Evolutionary conservation across 2,113 vertebrate genomes (phyloP).

Genomic region (Morphnarchus princeps): DNA sequence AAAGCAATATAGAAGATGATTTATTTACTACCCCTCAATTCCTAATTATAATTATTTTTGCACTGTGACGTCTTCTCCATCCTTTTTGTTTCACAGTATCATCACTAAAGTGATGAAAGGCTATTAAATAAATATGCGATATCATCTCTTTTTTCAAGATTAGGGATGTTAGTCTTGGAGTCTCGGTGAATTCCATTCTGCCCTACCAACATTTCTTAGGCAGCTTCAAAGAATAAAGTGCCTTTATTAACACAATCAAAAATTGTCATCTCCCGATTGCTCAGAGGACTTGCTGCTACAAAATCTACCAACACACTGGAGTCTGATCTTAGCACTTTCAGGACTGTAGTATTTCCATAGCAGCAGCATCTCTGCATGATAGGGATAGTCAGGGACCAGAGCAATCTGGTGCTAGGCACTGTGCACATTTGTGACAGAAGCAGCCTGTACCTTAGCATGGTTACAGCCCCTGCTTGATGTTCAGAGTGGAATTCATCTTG

Average conservation of each 20-base stretch:
- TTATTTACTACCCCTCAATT: slow-evolving; percentile 30
- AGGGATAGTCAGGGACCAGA: neutral
- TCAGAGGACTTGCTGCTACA: neutral
- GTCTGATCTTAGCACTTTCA: neutral
- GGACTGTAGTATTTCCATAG: neutral
- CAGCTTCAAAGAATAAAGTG: neutral
- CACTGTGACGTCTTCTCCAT: neutral
- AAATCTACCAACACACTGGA: neutral
- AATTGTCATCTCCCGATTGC: neutral
- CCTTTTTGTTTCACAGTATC: slow-evolving; percentile 11
- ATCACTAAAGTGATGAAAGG: slow-evolving; percentile 1
- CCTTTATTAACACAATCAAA: neutral
- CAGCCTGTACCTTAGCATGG: neutral
- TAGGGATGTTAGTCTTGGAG: neutral
- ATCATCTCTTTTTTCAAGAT: neutral
- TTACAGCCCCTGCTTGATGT: neutral
- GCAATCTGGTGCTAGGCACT: neutral
- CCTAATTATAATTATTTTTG: slow-evolving; percentile 52
- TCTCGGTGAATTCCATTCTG: neutral
- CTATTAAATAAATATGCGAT: slow-evolving; percentile 16
- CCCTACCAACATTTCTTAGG: neutral
- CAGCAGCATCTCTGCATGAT: fast-evolving
- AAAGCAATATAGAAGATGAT: slow-evolving; percentile 30
- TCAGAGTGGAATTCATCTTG: neutral
- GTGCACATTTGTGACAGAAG: fast-evolving